Evolutionary conservation across 2,888 invertebrate species (phyloP), one percentile per base, ranked within the genome.

Genomic region (Nudaria mundana): DNA sequence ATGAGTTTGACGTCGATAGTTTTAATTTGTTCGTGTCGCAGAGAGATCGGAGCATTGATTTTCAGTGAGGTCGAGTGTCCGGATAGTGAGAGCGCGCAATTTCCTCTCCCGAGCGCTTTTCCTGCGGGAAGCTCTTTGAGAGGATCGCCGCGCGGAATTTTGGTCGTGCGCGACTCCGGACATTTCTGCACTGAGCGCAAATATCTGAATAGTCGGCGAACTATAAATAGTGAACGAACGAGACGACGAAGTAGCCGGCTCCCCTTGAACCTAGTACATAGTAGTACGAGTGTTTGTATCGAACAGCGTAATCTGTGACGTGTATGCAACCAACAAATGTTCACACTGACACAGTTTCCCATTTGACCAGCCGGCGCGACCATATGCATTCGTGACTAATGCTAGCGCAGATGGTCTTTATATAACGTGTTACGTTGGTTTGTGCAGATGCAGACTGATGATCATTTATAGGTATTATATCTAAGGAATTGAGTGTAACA

Each of bases 241-340:
- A 82, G 81, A 78, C 79, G 76, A 78, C 79, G 74, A 76, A 80
- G 71, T 73, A 74, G 82, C 83, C 71, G 77, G 87, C 73, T 88
- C 80, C 86, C 88, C 88, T 88, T 88, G 88, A 88, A 88, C 88
- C 87, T 84, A 83, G 74, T 63, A 88, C 88, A 86, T 84, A 83
- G 74, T 63, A 68, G 61, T 72, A 71, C 71, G 71, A 65, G 68
- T 67, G 71, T 71, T 72, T 71, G 66, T 71, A 64, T 54, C 59
- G 59, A 59, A 71, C 72, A 68, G 72, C 82, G 79, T 83, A 82
- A 83, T 73, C 66, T 63, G 75, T 81, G 80, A 80, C 81, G 85
- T 76, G 71, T 63, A 68, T 71, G 70, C 63, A 52, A 57, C 56
- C 71, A 76, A 71, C 81, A 82, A 85, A 82, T 83, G 80, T 69